Evolutionary conservation across 53 echinoderm and acorn worm genomes (phyloP).

Genomic region (Paracentrotus lividus): DNA sequence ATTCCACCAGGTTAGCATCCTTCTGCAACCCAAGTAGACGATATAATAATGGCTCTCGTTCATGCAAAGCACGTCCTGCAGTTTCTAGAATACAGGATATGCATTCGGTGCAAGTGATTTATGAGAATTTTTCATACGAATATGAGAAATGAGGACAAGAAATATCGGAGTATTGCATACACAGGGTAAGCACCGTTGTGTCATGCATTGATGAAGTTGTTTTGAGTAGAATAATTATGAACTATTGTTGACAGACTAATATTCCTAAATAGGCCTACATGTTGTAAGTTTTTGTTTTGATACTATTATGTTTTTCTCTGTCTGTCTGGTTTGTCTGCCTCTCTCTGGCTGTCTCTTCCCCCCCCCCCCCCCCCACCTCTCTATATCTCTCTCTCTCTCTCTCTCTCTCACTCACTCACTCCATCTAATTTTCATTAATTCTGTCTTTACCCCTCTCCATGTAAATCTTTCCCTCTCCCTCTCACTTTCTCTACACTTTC

Average conservation of each 20-base stretch:
- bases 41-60: too few species aligned
- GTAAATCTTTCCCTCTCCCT: background rate
- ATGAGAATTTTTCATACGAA: background rate
- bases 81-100: background rate
- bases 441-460: background rate
- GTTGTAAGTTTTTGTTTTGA: too few species aligned
- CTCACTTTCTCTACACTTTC: background rate
- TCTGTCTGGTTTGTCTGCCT: background rate
- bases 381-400: slow-evolving; percentile 9
- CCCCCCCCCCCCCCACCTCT: background rate
- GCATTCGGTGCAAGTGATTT: background rate
- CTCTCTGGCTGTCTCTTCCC: background rate
- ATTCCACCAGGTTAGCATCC: too few species aligned
- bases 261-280: too few species aligned
- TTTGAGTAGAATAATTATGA: background rate
- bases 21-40: too few species aligned
- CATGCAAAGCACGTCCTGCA: background rate
- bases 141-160: background rate
- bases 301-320: background rate
- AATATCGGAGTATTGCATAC: background rate
- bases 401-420: background rate
- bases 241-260: background rate
- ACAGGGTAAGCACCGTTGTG: too few species aligned
- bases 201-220: background rate
- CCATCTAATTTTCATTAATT: background rate